phyloP scores from a whole-genome alignment of 1,140 invertebrate genomes.

The Colletes latitarsis region DNA sequence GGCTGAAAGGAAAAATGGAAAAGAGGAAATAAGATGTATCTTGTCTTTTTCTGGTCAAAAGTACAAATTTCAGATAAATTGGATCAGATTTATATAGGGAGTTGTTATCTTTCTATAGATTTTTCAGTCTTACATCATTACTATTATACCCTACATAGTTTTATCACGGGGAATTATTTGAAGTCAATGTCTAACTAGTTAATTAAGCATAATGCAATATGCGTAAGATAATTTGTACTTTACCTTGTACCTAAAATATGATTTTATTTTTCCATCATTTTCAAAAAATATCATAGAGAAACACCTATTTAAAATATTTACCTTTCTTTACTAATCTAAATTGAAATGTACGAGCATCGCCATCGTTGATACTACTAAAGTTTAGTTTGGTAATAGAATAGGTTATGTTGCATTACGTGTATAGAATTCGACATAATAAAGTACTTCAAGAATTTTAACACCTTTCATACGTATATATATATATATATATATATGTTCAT shows the following conservation, averaged over 20 bases:
- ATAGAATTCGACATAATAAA: not conserved
- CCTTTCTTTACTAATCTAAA: not conserved
- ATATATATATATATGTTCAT: not conserved
- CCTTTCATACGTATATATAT: slow-evolving; percentile 3
- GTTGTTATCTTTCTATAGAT: too few relatives aligned
- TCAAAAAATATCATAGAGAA: not conserved
- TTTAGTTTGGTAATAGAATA: slow-evolving; percentile 12
- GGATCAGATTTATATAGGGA: too few relatives aligned
- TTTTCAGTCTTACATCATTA: too few relatives aligned
- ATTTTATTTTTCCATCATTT: not conserved
- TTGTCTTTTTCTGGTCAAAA: too few relatives aligned
- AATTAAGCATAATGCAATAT: too few relatives aligned
- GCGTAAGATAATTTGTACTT: not conserved
- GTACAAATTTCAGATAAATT: too few relatives aligned
- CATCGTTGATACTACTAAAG: not conserved
- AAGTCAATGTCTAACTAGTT: too few relatives aligned
- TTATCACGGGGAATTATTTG: too few relatives aligned
- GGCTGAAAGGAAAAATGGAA: too few relatives aligned
- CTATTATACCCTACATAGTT: too few relatives aligned
- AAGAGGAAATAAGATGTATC: too few relatives aligned
- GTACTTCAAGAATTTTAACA: slow-evolving; percentile 13
- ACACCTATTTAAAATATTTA: not conserved
- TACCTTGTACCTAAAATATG: not conserved
- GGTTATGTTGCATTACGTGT: slow-evolving; percentile 30
- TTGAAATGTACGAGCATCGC: slow-evolving; percentile 3